phyloP scores from a whole-genome alignment of 92 coral and sea anemone genomes.

The Actinostola sp. region DNA sequence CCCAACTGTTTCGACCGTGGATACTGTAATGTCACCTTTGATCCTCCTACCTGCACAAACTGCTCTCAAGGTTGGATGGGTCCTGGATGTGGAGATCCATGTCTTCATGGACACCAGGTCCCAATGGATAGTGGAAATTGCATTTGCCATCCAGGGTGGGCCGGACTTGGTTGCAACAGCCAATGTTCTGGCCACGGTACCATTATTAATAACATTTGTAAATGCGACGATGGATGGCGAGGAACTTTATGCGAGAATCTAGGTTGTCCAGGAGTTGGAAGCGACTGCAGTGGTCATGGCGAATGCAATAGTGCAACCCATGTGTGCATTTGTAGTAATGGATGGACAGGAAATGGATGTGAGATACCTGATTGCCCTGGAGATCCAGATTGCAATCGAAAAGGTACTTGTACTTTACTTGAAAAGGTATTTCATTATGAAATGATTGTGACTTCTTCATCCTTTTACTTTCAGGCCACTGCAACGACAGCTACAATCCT shows the following conservation, averaged over 20 bases:
- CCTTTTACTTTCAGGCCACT: conserved; percentile 42
- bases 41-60: conserved; percentile 64
- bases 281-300: conserved; percentile 73
- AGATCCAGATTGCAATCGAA: conserved; percentile 64
- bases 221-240: conserved; percentile 60
- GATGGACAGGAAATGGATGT: conserved; percentile 79
- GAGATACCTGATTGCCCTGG: conserved; percentile 74
- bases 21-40: conserved; percentile 53
- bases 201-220: conserved; percentile 46
- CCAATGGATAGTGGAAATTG: conserved; percentile 77
- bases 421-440: background rate
- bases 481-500: conserved; percentile 62
- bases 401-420: conserved; percentile 42
- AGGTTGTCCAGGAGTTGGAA: conserved; percentile 71
- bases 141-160: conserved; percentile 65
- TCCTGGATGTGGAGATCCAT: conserved; percentile 65
- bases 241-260: conserved; percentile 75
- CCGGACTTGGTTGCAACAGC: conserved; percentile 70
- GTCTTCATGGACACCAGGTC: conserved; percentile 59
- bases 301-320: conserved; percentile 72
- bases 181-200: conserved; percentile 72
- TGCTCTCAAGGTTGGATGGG: conserved; percentile 78
- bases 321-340: conserved; percentile 60
- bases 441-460: background rate
- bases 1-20: conserved; percentile 75